Evolutionary conservation across 2,888 invertebrate species (phyloP), one percentile per base, ranked within the genome.

Genomic region (Macrosoma leucophasiata): DNA sequence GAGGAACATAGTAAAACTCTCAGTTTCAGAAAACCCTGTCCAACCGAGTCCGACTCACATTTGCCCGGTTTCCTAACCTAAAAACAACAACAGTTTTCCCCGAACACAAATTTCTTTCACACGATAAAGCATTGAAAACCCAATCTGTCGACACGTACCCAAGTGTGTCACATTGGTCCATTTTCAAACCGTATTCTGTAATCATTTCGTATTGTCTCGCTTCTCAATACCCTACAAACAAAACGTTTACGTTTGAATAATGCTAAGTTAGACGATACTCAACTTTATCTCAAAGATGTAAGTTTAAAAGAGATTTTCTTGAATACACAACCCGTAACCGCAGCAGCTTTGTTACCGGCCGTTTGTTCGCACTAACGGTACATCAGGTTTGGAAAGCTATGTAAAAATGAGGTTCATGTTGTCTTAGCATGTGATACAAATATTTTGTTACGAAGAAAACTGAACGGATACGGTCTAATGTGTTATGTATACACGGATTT

Each of bases 341-440:
- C 70, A 68, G 72, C 66, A 67, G 74, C 73, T 70, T 71, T 72
- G 69, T 66, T 54, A 55, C 51, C 29, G 36, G 39, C 45, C 56
- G 60, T 65, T 61, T 55, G 62, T 59, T 41, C 44, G 41, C 46
- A 55, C 58, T 77, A 77, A 76, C 77, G 74, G 78, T 74, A 67
- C 46, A 55, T 69, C 70, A 52, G 71, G 76, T 71, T 72, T 62
- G 48, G 55, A 57, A 52, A 59, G 48, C 51, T 42, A 41, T 42
- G 41, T 32, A 43, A 32, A 43, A 43, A 29, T 40, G 39, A 35
- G 35, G 29, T 29, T 35, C 14, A n/a, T n/a, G n/a, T n/a, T n/a
- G n/a, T n/a, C n/a, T n/a, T n/a, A n/a, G n/a, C n/a, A n/a, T n/a
- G n/a, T n/a, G n/a, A n/a, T n/a, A n/a, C n/a, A n/a, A n/a, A n/a